Evolutionary conservation across 2,888 invertebrate species (phyloP).

Genomic region (Spatulosminthurus flaviceps): DNA sequence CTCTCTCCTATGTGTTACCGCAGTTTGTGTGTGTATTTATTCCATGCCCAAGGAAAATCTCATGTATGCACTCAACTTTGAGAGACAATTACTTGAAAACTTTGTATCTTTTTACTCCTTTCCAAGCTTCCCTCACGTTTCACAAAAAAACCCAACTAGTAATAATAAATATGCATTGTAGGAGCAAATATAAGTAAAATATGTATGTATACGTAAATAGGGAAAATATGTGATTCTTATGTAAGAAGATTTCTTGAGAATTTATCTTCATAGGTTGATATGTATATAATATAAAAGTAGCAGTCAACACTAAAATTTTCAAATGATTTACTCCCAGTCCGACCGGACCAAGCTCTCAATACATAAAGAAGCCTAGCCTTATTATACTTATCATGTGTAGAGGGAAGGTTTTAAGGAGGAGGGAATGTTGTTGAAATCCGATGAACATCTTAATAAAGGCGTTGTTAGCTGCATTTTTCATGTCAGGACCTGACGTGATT

Average conservation of each 20-base stretch:
- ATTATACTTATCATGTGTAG: too few species aligned
- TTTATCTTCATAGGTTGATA: too few species aligned
- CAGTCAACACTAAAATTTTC: background rate
- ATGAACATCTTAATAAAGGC: conserved; percentile 2
- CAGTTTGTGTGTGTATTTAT: background rate
- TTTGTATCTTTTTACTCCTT: conserved; percentile 30
- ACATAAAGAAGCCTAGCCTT: background rate
- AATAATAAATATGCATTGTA: background rate
- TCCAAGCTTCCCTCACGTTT: background rate
- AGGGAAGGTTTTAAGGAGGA: background rate
- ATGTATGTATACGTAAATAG: too few species aligned
- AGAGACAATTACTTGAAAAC: background rate
- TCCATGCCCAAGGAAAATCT: background rate
- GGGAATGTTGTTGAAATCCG: background rate
- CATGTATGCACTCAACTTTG: background rate
- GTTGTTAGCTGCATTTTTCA: background rate
- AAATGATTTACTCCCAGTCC: background rate
- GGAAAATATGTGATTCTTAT: too few species aligned
- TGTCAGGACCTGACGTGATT: background rate
- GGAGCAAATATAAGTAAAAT: too few species aligned
- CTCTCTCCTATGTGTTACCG: too few species aligned
- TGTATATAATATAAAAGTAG: background rate
- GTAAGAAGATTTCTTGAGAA: too few species aligned
- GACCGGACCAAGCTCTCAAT: background rate
- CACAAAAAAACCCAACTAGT: background rate